phyloP scores from a whole-genome alignment of 2,113 vertebrate genomes.

The Nymphicus hollandicus region DNA sequence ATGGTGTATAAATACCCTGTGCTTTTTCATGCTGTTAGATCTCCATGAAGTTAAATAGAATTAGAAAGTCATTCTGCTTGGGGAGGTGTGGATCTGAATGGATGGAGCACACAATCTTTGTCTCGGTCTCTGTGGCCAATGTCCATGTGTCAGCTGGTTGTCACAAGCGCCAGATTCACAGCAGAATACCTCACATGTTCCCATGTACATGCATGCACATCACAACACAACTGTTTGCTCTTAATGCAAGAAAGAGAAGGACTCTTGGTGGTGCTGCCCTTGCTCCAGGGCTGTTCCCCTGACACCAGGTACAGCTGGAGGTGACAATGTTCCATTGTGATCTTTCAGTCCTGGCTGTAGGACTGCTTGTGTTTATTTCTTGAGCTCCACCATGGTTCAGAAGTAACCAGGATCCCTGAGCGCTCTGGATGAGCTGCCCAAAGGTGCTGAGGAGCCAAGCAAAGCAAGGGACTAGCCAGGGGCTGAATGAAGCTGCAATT shows the following conservation, averaged over 20 bases:
- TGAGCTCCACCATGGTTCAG: neutral
- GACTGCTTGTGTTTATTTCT: neutral
- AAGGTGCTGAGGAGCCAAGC: neutral
- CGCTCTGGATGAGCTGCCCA: neutral
- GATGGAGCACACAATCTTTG: neutral
- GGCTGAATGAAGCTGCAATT: neutral
- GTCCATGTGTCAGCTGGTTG: neutral
- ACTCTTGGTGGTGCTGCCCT: neutral
- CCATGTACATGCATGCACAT: accelerated
- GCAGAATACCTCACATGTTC: neutral
- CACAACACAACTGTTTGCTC: neutral
- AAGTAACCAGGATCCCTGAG: neutral
- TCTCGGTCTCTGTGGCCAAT: neutral
- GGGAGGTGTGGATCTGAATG: neutral
- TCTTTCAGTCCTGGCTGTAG: neutral
- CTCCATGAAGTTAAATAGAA: neutral
- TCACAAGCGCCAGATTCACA: neutral
- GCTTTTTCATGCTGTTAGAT: neutral
- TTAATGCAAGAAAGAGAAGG: neutral
- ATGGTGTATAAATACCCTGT: neutral
- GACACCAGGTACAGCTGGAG: neutral
- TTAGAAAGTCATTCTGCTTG: neutral
- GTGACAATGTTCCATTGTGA: accelerated
- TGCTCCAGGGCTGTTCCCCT: neutral
- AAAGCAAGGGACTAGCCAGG: neutral